Evolutionary conservation across 2,113 vertebrate species (phyloP), one percentile per base, ranked within the genome.

Genomic region (Neogobius melanostomus): DNA sequence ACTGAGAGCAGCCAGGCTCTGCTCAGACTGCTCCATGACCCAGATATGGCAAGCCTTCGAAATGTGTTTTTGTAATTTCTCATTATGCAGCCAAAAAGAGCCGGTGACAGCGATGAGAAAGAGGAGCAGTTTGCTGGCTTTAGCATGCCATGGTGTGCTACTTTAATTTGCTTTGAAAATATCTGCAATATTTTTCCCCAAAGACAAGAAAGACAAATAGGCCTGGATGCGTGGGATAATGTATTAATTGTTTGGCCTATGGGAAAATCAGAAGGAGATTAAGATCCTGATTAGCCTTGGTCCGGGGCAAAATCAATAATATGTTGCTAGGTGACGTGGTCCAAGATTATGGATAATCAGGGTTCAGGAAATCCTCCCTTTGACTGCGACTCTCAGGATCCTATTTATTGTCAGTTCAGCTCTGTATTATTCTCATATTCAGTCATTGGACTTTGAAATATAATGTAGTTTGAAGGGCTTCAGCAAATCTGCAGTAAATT

Each of bases 131-230:
- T 94, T 77, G 75, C 78, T 81, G 87, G 83, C 85, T 83, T 81
- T 83, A 91, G 73, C 86, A 90, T 90, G 87, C 85, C 82, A 85
- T 56, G 78, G 76, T 85, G 79, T 91, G 81, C 77, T 79, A 65
- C 81, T 90, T 91, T 87, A 77, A 63, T 83, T 90, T 84, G 69
- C 82, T 90, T 84, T 66, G 53, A 64, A 64, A 64, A 93, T 92
- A 93, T 92, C 80, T 81, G 94, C 95, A 86, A 93, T 91, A 89
- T 88, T 91, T 73, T 95, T 87, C 81, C 90, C 91, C 90, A 92
- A 93, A 92, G 90, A 92, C 64, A 83, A 88, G 59, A 87, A 86
- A 45, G 76, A 87, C 83, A 62, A 84, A 86, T 79, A 79, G 76
- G 82, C 85, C 82, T 91, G 83, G 85, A 80, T 79, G 69, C 81